phyloP scores from a whole-genome alignment of 2,113 vertebrate species.

The Cyprinodon brontotheroides region DNA sequence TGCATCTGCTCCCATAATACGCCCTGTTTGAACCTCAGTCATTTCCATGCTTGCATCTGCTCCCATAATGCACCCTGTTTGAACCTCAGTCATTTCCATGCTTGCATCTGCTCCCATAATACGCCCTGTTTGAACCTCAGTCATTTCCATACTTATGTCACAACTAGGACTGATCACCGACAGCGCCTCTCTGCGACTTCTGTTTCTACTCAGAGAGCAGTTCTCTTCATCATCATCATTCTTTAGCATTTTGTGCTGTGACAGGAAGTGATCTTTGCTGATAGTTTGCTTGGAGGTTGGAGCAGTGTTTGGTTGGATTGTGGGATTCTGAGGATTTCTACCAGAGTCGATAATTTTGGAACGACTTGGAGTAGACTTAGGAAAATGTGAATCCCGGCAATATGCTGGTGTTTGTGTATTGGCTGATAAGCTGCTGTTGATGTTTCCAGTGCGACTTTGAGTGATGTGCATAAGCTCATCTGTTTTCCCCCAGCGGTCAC shows the following conservation, averaged over 20 bases:
- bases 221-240: constrained; percentile 56
- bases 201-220: background rate
- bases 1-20: background rate
- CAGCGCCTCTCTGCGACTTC: background rate
- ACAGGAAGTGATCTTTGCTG: constrained; percentile 28
- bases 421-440: constrained; percentile 6
- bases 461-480: constrained; percentile 87
- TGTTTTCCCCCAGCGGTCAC: constrained; percentile 75
- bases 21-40: background rate
- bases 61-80: constrained; percentile 15
- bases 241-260: constrained; percentile 45
- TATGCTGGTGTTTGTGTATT: background rate
- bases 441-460: constrained; percentile 36
- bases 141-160: constrained; percentile 2
- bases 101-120: constrained; percentile 2
- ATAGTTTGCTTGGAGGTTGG: background rate
- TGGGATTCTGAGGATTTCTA: constrained; percentile 4
- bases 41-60: too few relatives aligned
- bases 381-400: constrained; percentile 17
- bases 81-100: constrained; percentile 41
- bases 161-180: constrained; percentile 20
- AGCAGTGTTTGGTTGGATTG: constrained; percentile 4
- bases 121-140: constrained; percentile 6
- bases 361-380: constrained; percentile 22
- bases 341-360: constrained; percentile 26